Evolutionary conservation across 2,888 invertebrate species (phyloP).

Genomic region (Drosophila suboccidentalis): DNA sequence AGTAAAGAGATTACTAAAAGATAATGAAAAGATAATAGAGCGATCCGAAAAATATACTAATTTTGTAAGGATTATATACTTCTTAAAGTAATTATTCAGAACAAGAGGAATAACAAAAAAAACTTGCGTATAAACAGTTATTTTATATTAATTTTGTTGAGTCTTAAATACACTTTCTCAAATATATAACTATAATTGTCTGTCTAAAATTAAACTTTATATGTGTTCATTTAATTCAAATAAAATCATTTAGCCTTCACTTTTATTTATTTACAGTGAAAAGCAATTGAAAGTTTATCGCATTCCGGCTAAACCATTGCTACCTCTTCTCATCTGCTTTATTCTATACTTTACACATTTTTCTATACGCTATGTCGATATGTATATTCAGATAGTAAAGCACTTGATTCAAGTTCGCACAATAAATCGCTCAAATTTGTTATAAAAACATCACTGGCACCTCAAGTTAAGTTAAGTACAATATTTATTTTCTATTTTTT

Average conservation of each 20-base stretch:
- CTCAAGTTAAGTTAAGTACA: conserved; percentile 22
- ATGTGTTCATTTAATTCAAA: background rate
- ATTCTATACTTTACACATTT: conserved; percentile 4
- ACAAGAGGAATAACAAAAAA: too few species aligned
- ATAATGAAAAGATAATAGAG: too few species aligned
- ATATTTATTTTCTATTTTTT: conserved; percentile 22
- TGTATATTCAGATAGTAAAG: conserved; percentile 3
- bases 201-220: too few species aligned
- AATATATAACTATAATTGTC: too few species aligned
- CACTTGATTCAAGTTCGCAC: conserved; percentile 29
- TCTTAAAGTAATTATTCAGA: too few species aligned
- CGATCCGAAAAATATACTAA: too few species aligned
- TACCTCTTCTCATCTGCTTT: background rate
- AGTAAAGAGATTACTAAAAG: background rate
- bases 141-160: too few species aligned
- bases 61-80: too few species aligned
- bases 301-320: background rate
- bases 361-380: background rate
- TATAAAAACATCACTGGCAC: conserved; percentile 57
- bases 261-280: conserved; percentile 15
- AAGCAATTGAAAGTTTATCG: conserved; percentile 6
- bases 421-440: conserved; percentile 65
- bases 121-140: too few species aligned
- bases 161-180: too few species aligned
- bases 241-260: conserved; percentile 11